phyloP scores from a whole-genome alignment of 2,888 invertebrate species.

The Drosophila neotestacea region DNA sequence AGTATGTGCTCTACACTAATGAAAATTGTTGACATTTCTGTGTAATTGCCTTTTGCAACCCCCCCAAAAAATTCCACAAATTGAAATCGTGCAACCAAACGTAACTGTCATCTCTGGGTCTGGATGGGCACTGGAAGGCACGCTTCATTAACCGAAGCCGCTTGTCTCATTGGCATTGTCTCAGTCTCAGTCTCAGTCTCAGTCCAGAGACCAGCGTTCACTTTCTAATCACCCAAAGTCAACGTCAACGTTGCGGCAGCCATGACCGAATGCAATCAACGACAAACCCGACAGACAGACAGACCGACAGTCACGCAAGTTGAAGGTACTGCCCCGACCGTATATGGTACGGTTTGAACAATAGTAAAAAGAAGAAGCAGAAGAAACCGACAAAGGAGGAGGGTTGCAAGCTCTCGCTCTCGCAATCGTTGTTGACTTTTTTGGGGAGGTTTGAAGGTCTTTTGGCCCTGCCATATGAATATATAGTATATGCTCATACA shows the following conservation, averaged over 20 bases:
- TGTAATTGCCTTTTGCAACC: constrained; percentile 4
- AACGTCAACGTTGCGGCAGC: constrained; percentile 48
- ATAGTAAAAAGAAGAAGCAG: not conserved
- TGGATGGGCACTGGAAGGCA: constrained; percentile 35
- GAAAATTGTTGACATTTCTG: not conserved
- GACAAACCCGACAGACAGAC: constrained; percentile 50
- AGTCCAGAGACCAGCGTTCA: constrained; percentile 55
- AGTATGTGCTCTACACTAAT: constrained; percentile 1
- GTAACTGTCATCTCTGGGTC: constrained; percentile 35
- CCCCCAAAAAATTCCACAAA: constrained; percentile 2
- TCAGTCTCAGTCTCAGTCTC: constrained; percentile 55
- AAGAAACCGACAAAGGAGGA: not conserved
- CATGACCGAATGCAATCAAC: constrained; percentile 74
- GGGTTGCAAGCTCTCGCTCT: constrained; percentile 53
- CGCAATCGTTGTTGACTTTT: constrained; percentile 62
- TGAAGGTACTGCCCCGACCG: constrained; percentile 57
- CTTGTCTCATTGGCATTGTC: constrained; percentile 58
- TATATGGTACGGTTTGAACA: constrained; percentile 22
- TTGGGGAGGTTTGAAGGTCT: constrained; percentile 71
- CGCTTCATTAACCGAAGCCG: constrained; percentile 55
- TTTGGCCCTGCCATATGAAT: constrained; percentile 38
- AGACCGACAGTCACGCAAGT: constrained; percentile 60
- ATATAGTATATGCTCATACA: constrained; percentile 17
- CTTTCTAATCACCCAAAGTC: constrained; percentile 72
- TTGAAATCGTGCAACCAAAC: not conserved